Percentiles rank a stretch among this genome's conserved stretches.
Conservation (phyloP, 2,797 vertebrate genomes). For the Lophotriccus pileatus region DNA sequence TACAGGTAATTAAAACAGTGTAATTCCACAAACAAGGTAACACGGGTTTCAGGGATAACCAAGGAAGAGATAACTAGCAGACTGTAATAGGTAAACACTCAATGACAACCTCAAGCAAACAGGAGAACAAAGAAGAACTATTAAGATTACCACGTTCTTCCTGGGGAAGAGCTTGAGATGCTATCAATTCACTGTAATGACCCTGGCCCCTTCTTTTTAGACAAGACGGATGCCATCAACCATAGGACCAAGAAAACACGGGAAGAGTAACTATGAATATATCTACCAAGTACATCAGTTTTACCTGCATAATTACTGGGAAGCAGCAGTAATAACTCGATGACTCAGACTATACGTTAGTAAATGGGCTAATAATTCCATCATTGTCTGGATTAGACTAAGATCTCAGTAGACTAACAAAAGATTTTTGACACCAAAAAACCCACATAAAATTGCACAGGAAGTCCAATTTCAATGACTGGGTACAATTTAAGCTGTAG, state of each 20-base stretch:
- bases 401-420: background rate
- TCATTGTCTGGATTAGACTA: background rate
- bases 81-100: background rate
- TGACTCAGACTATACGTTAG: background rate
- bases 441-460: background rate
- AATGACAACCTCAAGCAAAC: background rate
- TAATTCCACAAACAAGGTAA: background rate
- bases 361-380: background rate
- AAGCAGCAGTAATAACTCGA: background rate
- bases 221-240: background rate
- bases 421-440: background rate
- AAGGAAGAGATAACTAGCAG: background rate
- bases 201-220: background rate
- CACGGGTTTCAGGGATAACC: background rate
- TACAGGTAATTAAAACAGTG: background rate
- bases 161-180: background rate
- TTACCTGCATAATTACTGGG: background rate
- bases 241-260: background rate
- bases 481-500: background rate
- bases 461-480: background rate
- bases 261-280: background rate
- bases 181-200: background rate
- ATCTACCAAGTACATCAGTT: background rate
- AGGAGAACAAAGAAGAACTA: background rate
- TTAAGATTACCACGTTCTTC: background rate